Percentiles rank a stretch among this genome's conserved stretches.
Evolutionary conservation across 2,888 invertebrate species (phyloP).

Genomic region (Cepaea hortensis): DNA sequence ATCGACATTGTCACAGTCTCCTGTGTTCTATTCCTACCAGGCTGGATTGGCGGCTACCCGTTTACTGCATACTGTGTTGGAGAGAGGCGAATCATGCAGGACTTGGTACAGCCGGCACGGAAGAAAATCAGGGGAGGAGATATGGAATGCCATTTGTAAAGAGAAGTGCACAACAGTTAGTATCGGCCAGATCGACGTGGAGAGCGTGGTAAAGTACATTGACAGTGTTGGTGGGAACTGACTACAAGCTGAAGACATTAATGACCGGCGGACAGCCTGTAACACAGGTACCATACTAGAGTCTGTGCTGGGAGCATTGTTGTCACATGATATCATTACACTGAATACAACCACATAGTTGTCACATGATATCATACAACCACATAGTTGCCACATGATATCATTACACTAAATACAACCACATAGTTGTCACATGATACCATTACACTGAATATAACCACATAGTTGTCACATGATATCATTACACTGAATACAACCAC

Average conservation of each 20-base stretch:
- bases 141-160: neutral
- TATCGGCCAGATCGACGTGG: neutral
- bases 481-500: too few relatives aligned
- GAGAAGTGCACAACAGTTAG: neutral
- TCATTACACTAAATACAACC: too few relatives aligned
- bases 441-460: too few relatives aligned
- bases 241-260: neutral
- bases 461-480: too few relatives aligned
- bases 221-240: neutral
- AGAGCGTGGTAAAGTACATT: constrained; percentile 14
- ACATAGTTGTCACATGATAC: too few relatives aligned
- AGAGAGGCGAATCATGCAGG: neutral
- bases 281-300: constrained; percentile 2
- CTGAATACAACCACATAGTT: too few relatives aligned
- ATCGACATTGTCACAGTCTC: too few relatives aligned
- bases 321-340: too few relatives aligned
- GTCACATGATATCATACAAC: too few relatives aligned
- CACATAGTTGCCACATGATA: too few relatives aligned
- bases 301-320: too few relatives aligned
- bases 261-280: neutral
- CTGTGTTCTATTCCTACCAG: neutral
- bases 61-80: neutral
- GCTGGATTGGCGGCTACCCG: constrained; percentile 10
- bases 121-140: neutral
- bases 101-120: neutral